Evolutionary conservation across 2,888 invertebrate species (phyloP).

Genomic region (Tenodera sinensis): DNA sequence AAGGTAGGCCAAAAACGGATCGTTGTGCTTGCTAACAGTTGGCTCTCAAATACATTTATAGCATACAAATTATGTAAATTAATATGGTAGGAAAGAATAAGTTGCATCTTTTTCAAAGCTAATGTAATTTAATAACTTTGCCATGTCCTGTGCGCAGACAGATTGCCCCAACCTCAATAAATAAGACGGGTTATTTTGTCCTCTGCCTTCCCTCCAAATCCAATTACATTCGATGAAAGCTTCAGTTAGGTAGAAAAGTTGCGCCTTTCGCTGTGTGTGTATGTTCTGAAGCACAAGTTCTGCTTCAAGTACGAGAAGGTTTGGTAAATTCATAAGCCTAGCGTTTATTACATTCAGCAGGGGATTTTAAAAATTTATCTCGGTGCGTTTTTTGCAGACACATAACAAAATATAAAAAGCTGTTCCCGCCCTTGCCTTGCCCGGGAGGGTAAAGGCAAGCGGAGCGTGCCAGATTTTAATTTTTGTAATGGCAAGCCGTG

Average conservation of each 20-base stretch:
- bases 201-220: not conserved
- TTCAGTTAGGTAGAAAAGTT: not conserved
- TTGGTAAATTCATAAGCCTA: not conserved
- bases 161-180: not conserved
- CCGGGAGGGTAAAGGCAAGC: not conserved
- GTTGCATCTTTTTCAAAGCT: not conserved
- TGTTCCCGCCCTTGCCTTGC: not conserved
- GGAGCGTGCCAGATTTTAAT: not conserved
- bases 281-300: not conserved
- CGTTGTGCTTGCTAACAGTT: not conserved
- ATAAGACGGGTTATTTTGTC: not conserved
- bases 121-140: not conserved
- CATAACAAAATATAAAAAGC: not conserved
- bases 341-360: not conserved
- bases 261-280: not conserved
- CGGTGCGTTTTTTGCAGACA: not conserved
- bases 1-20: not conserved
- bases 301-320: not conserved
- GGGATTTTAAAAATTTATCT: not conserved
- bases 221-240: not conserved
- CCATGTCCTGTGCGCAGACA: not conserved
- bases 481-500: not conserved
- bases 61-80: not conserved
- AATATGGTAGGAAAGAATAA: not conserved
- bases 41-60: not conserved